Base-by-base conservation (phyloP, 2,888 invertebrate genomes). In the Aleiodes leptofemur region DNA sequence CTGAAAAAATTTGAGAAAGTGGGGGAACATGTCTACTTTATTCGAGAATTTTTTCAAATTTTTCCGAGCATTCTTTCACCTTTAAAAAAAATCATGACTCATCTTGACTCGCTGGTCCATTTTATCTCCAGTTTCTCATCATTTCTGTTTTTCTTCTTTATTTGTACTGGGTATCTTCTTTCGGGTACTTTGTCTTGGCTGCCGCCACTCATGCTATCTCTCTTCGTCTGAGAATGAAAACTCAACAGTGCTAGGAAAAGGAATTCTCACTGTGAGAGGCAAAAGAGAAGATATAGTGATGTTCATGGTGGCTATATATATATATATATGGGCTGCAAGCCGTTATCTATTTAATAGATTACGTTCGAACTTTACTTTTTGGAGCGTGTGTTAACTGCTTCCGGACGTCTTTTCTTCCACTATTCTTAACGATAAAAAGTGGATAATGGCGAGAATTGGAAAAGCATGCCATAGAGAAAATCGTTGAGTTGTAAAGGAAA, bases 331-430 rank as follows among this genome's bases (percentile, higher is more conserved):
- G 68, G 51, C 13, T 53, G 56, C 9, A 64, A 59, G 59, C 76
- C 77, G 77, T 83, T 84, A 84, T 84, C 84, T 82, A 77, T 85
- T 84, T 83, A 84, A 85, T 83, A 83, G 81, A 84, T 83, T 85
- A 83, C 82, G 79, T 80, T 81, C 76, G 77, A 68, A 77, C 78
- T 84, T 78, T 79, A 80, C 77, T 82, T 82, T 80, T 82, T 79
- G 76, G 78, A 77, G 66, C 78, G 79, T 79, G 79, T 79, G 81
- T 84, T 85, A 84, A 83, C 81, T 78, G 82, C 79, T 78, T 80
- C 75, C 74, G 74, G 76, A 78, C 72, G 72, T 72, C 70, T 51
- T 51, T 68, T 68, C 51, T 50, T 68, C 68, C 51, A 68, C 31
- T 29, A 51, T 51, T 68, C 50, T 51, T 68, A 68, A 68, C 69